phyloP scores from a whole-genome alignment of 2,888 invertebrate genomes.

The Steromphala cineraria region DNA sequence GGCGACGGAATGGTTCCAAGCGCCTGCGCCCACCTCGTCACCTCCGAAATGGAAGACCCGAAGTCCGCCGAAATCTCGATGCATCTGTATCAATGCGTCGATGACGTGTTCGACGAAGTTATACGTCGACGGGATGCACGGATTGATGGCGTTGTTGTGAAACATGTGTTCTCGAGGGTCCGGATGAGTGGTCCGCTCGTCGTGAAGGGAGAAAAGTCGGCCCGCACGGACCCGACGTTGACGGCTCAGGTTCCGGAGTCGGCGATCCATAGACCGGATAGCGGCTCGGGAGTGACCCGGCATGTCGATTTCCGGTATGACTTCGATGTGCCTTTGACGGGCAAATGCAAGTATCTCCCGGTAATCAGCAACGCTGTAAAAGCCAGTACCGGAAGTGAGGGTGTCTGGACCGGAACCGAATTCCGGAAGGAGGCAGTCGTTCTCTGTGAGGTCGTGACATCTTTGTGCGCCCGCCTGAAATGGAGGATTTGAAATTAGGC shows the following conservation, averaged over 20 bases:
- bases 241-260: neutral
- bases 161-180: constrained; percentile 37
- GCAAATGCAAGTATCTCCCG: constrained; percentile 36
- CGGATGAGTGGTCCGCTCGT: constrained; percentile 24
- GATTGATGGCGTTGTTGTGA: constrained; percentile 43
- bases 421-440: constrained; percentile 43
- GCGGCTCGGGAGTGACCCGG: constrained; percentile 55
- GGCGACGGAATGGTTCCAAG: constrained; percentile 65
- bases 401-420: constrained; percentile 42
- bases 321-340: constrained; percentile 37
- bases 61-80: constrained; percentile 58
- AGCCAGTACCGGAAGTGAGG: constrained; percentile 38
- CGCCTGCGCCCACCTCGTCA: constrained; percentile 66
- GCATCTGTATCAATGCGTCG: constrained; percentile 47
- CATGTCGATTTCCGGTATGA: constrained; percentile 62
- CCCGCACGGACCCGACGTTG: constrained; percentile 13
- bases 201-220: constrained; percentile 25
- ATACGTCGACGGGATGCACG: constrained; percentile 40
- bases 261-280: constrained; percentile 45
- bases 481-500: neutral
- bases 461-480: constrained; percentile 41
- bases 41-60: constrained; percentile 69
- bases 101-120: constrained; percentile 56
- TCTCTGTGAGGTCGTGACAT: constrained; percentile 39
- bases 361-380: constrained; percentile 34